Evolutionary conservation across 2,797 vertebrate genomes (phyloP), one percentile per base, ranked within the genome.

Genomic region (Lophotriccus pileatus): DNA sequence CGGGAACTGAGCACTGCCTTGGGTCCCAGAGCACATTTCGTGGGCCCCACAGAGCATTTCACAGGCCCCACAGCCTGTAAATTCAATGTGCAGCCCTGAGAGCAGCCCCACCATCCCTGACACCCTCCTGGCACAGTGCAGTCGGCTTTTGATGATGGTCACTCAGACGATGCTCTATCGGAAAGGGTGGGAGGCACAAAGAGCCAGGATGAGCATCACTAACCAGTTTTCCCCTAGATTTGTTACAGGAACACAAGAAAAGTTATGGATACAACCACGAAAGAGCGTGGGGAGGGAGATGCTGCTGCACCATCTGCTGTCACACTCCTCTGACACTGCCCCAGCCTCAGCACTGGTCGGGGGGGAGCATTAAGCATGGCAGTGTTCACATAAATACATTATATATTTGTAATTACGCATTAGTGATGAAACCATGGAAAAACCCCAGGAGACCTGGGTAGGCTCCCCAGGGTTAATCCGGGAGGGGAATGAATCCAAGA

Each of bases 161-260:
- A 10, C 50, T 19, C 37, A 78, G 69, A 17, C 1, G 1, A 14
- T 32, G 50, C 58, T 6, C 0, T 24, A 12, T 37, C 0, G 0
- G 83, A 77, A 88, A 79, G 6, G 27, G 23, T 30, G 28, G 25
- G 70, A 87, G 63, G 55, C 19, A 56, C 12, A 12, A 56, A 52
- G 12, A 87, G 23, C 36, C 1, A 5, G 25, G 73, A 63, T 46
- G 56, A 78, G 17, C 21, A 46, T 49, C 87, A 39, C 16, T 12
- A 39, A 32, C 34, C 8, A 4, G 5, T 56, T 79, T 74, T 7
- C 25, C 43, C n/a, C 27, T 21, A 17, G n/a, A 66, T 76, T 69
- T 84, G 14, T 52, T 10, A 30, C 47, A 55, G 28, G 27, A 36
- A 53, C 15, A 8, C 1, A 14, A 82, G 44, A 58, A 55, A 52